Conservation (phyloP, 1,140 invertebrate species). For the Contarinia nasturtii region DNA sequence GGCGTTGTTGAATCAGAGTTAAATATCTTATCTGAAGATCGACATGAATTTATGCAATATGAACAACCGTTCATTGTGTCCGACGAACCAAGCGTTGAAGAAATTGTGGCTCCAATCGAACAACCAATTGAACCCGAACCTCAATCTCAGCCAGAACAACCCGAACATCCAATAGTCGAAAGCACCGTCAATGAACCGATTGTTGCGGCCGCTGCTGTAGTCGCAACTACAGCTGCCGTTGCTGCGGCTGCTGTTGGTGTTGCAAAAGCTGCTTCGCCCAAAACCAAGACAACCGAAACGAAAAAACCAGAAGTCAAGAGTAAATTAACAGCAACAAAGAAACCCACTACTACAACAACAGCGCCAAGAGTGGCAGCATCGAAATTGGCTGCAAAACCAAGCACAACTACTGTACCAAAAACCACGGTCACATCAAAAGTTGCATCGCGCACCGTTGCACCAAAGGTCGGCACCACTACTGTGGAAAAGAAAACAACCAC, state of each 20-base stretch:
- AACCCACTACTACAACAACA: background rate
- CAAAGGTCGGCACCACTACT: background rate
- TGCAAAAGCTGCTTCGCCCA: background rate
- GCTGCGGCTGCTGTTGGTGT: background rate
- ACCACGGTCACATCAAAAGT: background rate
- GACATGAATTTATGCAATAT: too few relatives aligned
- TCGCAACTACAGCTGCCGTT: background rate
- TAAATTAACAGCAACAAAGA: background rate
- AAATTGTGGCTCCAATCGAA: background rate
- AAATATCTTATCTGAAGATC: too few relatives aligned
- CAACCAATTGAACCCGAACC: background rate
- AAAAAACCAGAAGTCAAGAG: background rate
- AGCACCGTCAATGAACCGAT: background rate
- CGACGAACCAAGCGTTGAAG: background rate
- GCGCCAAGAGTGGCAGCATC: background rate
- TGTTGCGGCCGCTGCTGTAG: background rate
- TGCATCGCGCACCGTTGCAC: background rate
- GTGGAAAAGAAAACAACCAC: background rate
- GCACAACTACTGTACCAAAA: background rate
- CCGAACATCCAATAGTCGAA: background rate
- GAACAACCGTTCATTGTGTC: too few relatives aligned
- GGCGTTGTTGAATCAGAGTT: too few relatives aligned
- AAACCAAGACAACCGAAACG: background rate
- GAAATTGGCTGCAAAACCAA: background rate
- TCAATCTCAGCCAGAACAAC: background rate